Percentiles rank a stretch among this genome's conserved stretches.
Conservation (phyloP, 92 coral and sea anemone genomes). For the Muricea muricata region DNA sequence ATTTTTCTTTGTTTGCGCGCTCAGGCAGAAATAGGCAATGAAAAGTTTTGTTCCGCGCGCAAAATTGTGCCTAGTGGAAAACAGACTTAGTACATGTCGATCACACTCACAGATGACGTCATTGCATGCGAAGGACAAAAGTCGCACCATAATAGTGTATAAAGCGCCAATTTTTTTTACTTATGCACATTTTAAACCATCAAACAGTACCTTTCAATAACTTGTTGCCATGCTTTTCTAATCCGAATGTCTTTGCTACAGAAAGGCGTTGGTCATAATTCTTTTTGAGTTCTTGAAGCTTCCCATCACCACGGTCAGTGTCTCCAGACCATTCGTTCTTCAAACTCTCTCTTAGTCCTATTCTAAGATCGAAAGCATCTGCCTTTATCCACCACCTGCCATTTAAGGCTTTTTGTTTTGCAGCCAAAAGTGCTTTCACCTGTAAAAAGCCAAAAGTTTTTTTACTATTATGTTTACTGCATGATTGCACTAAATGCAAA, state of each 20-base stretch:
- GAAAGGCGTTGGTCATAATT: slow-evolving; percentile 10
- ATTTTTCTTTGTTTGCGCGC: too few relatives aligned
- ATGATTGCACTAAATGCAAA: too few relatives aligned
- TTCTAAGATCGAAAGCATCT: slow-evolving; percentile 46
- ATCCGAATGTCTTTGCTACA: neutral
- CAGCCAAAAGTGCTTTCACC: slow-evolving; percentile 36
- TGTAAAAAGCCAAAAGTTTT: neutral
- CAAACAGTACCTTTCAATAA: neutral
- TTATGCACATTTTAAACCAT: neutral
- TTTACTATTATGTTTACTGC: neutral
- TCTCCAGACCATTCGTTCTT: slow-evolving; percentile 55
- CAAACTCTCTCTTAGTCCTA: slow-evolving; percentile 44
- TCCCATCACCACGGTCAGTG: slow-evolving; percentile 45
- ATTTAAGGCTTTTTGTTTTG: slow-evolving; percentile 25
- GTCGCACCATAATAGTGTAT: too few relatives aligned
- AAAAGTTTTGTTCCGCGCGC: too few relatives aligned
- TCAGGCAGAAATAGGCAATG: too few relatives aligned
- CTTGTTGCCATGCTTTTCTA: neutral
- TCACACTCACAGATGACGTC: too few relatives aligned
- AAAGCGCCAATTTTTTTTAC: too few relatives aligned
- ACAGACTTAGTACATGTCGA: too few relatives aligned
- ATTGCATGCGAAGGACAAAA: too few relatives aligned
- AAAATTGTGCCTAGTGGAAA: too few relatives aligned
- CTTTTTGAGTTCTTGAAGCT: slow-evolving; percentile 18
- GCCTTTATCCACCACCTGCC: slow-evolving; percentile 62